These are phyloP conservation scores for Folsomia manolachei DNA, from an alignment of 2,888 invertebrate species.

Conservation along the genomic window DNA sequence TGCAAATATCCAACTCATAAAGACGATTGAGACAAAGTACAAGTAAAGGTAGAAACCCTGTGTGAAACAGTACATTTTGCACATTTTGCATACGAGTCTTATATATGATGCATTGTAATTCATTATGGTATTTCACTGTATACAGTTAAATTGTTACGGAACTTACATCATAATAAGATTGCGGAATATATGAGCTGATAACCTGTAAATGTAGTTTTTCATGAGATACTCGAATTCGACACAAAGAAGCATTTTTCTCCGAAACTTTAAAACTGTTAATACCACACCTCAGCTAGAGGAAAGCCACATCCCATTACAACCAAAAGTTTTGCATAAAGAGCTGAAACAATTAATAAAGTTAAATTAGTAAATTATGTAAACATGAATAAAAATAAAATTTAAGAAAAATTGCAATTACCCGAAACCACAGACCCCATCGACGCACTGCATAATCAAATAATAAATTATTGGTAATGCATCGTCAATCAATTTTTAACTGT, in stretches of 20 bases:
- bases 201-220: constrained; percentile 85
- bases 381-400: no score
- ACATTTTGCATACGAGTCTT: background rate
- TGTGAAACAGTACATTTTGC: constrained; percentile 49
- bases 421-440: constrained; percentile 81
- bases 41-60: constrained; percentile 83
- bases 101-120: no score
- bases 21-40: constrained; percentile 81
- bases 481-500: background rate
- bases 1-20: constrained; percentile 78
- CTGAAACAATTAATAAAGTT: no score
- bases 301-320: constrained; percentile 65
- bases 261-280: no score
- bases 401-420: no score
- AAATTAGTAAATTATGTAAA: no score
- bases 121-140: no score
- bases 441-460: constrained; percentile 62
- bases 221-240: no score
- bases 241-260: no score
- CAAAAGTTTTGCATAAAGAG: constrained; percentile 75
- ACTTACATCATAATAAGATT: constrained; percentile 83
- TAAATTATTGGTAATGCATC: background rate
- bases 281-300: constrained; percentile 95
- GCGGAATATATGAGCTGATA: constrained; percentile 92
- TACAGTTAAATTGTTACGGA: no score